Base-by-base conservation (phyloP, 2,797 vertebrate genomes). In the Rhinogobio ventralis region DNA sequence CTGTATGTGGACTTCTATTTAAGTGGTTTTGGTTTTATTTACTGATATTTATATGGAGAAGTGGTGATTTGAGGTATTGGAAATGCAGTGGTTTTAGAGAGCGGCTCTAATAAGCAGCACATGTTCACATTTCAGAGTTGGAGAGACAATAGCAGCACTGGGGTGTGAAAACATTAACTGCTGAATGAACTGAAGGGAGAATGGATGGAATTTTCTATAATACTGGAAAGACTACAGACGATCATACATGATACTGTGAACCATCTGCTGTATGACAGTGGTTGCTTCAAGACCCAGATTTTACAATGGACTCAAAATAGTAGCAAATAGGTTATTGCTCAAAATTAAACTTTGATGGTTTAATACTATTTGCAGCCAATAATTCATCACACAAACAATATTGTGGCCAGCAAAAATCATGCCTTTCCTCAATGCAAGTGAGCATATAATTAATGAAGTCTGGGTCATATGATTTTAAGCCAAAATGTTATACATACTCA, bases 101-200 rank as follows among this genome's bases (percentile, higher is more conserved):
- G 33, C 20, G 23, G 57, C 28, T 60, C 36, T 85, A 80, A 83
- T 71, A 45, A 46, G 55, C 62, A 69, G 60, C 82, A 76, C 62
- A 81, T 81, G 76, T 69, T 71, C 49, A 60, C 55, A 53, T 82
- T 81, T 82, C 25, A 53, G 49, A 51, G 72, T 45, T 20, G 36
- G 20, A 30, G 53, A 67, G 33, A 72, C 51, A 79, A 66, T 67
- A 66, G 15, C 30, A 68, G 49, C 75, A 49, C 64, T 73, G 71
- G 51, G 39, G 71, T 81, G 60, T 39, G 81, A 19, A 53, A 79
- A 81, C 42, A 66, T 25, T 28, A 23, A 53, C 45, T 57, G 62
- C 66, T 28, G 71, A 74, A 79, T 49, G 49, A 46, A 39, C 67
- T 57, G n/a, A 57, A 55, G 57, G 36, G 23, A 69, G 28, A 53